Conservation (phyloP, 2,797 vertebrate genomes). For the Artibeus jamaicensis region DNA sequence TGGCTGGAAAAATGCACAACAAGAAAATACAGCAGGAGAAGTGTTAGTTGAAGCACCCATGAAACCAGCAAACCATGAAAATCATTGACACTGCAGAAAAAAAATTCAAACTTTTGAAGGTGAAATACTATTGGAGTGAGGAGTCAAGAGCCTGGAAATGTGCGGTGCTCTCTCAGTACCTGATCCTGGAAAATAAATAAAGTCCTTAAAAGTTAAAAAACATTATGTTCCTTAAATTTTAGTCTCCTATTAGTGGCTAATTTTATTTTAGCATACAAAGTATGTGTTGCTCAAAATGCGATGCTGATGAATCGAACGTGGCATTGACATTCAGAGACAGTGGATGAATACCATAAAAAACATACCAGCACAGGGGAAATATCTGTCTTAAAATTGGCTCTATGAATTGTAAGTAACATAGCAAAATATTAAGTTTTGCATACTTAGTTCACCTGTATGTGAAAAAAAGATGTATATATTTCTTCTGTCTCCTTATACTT, state of each 20-base stretch:
- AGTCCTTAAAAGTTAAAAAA: neutral
- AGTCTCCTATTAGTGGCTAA: neutral
- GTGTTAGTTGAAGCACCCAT: neutral
- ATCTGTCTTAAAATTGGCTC: neutral
- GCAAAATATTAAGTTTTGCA: neutral
- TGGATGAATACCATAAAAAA: neutral
- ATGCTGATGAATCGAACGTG: neutral
- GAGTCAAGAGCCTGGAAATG: neutral
- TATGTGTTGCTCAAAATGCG: neutral
- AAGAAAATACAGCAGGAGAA: neutral
- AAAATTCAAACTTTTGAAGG: neutral
- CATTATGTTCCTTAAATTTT: neutral
- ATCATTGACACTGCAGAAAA: neutral
- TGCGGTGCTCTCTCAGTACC: neutral
- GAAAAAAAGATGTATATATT: neutral
- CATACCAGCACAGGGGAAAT: neutral
- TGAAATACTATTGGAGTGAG: neutral
- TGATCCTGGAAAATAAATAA: conserved; percentile 51
- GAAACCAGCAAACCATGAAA: neutral
- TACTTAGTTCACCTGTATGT: neutral
- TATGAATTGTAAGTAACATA: neutral
- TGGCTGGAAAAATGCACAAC: neutral
- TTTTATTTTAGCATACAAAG: neutral
- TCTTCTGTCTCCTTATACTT: neutral
- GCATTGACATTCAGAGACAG: neutral